A percentile compares a stretch with the other conserved stretches of the same genome.
These are phyloP conservation scores for Eubucco bourcierii DNA, from an alignment of 2,113 vertebrate genomes.

Conservation along the genomic window DNA sequence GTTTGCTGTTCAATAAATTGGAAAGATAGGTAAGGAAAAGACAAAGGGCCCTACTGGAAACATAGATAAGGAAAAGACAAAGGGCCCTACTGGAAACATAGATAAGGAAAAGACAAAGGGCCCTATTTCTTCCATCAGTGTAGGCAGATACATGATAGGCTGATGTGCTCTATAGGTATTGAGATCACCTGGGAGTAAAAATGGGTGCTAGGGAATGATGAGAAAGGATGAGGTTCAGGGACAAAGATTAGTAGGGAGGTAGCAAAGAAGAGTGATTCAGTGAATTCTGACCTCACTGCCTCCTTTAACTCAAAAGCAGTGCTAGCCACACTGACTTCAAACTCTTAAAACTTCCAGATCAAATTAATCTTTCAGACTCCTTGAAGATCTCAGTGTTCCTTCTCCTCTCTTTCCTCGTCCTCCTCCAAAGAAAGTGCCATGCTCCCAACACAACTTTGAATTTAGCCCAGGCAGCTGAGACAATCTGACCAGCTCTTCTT, in stretches of 20 bases:
- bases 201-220: background rate
- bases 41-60: background rate
- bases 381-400: background rate
- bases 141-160: background rate
- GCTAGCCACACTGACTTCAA: background rate
- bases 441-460: background rate
- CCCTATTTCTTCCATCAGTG: background rate
- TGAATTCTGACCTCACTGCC: background rate
- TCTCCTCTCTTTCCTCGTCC: background rate
- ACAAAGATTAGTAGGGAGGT: background rate
- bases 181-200: background rate
- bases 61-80: background rate
- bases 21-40: background rate
- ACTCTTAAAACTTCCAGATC: background rate
- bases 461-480: background rate
- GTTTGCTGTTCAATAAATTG: background rate
- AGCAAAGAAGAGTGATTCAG: background rate
- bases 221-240: background rate
- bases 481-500: background rate
- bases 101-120: background rate
- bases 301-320: background rate
- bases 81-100: background rate
- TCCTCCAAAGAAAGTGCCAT: background rate
- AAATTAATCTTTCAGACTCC: background rate
- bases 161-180: background rate